Conservation (phyloP, 2,888 invertebrate genomes). For the Zootermopsis nevadensis region DNA sequence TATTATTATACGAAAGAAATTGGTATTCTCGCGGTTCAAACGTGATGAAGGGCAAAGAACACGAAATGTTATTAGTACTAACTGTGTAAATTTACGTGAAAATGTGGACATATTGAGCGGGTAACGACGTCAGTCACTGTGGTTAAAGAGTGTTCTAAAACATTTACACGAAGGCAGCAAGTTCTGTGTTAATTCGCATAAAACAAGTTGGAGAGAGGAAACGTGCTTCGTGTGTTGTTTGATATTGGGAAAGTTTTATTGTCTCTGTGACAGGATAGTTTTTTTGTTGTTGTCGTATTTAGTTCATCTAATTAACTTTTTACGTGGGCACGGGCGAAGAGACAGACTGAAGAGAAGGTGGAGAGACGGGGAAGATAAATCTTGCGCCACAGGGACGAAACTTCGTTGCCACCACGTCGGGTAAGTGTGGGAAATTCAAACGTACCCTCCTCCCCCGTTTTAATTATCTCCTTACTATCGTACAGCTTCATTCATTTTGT, state of each 20-base stretch:
- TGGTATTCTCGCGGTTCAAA: too few species aligned
- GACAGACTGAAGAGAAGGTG: neutral
- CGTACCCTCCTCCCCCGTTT: neutral
- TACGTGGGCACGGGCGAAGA: neutral
- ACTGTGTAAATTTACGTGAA: neutral
- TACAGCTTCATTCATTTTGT: neutral
- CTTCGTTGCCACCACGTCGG: slow-evolving; percentile 35
- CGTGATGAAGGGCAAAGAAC: neutral
- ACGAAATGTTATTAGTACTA: neutral
- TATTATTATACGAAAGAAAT: too few species aligned
- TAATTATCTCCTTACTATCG: neutral
- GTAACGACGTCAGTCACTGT: neutral
- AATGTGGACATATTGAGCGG: neutral
- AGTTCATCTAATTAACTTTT: slow-evolving; percentile 32
- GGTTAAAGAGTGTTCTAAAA: neutral
- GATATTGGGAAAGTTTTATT: slow-evolving; percentile 32
- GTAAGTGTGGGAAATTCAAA: slow-evolving; percentile 37
- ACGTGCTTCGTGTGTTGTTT: slow-evolving; percentile 24
- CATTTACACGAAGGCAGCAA: neutral
- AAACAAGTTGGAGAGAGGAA: neutral
- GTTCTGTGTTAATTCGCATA: slow-evolving; percentile 28
- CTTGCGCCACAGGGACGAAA: slow-evolving; percentile 4
- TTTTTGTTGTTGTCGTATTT: slow-evolving; percentile 6
- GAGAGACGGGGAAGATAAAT: slow-evolving; percentile 6
- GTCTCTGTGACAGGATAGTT: slow-evolving; percentile 17